Base-by-base conservation (phyloP, 2,113 vertebrate genomes). In the Gobius niger region DNA sequence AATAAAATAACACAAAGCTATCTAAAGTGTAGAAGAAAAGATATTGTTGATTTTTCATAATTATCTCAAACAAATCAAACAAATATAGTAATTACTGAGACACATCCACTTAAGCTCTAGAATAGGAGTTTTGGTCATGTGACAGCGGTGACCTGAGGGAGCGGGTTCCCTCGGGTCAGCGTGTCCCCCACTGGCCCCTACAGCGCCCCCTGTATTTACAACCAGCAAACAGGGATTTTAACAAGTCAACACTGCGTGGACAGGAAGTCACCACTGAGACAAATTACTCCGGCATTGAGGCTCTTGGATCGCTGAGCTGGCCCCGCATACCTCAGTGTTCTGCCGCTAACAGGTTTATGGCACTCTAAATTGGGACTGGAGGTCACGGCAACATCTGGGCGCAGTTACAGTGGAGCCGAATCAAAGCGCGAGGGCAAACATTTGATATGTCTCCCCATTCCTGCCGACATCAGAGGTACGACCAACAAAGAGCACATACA, bases 391-490 rank as follows among this genome's bases (percentile, higher is more conserved):
- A 72, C 91, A 92, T 92, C 91, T 93, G 91, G 87, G 76, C 51
- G 76, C 77, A 56, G 82, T 92, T 91, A 91, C 56, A 62, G 65
- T 11, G 40, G 46, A 84, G 77, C 68, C 78, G 66, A 86, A 90
- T 87, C 73, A 87, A 90, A 90, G 81, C 75, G 75, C 42, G 40
- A 76, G 81, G 72, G 81, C 75, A 78, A 90, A 88, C 86, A 90
- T 89, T 85, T 82, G 84, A 90, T 91, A 85, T 80, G 85, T 80
- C 70, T 62, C 62, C 60, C 73, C 72, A 68, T 42, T 75, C 47
- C 56, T 80, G 78, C 80, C 82, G 86, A 62, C 65, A 75, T 59
- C 65, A 59, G 52, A 75, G 76, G 78, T 73, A 82, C 63, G 81
- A 82, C 66, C 61, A 65, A 68, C 62, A 72, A 51, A 47, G 56